Evolutionary conservation across 1,140 invertebrate genomes (phyloP), one percentile per base, ranked within the genome.

Genomic region (Camponotus vicinus): DNA sequence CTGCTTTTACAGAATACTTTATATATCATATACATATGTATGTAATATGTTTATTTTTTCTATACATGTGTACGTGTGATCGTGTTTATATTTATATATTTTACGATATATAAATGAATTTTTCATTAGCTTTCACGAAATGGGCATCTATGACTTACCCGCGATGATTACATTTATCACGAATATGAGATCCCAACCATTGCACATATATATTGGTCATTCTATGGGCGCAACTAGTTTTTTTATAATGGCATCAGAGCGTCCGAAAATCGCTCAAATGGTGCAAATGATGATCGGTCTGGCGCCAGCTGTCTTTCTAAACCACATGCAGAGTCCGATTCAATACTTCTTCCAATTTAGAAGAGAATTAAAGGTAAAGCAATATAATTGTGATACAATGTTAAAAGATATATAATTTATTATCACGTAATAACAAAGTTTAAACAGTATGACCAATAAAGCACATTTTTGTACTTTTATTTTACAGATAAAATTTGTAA

Each of bases 301-400:
- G 59, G 98, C 97, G 0, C 98, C 98, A 1, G 96, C 98, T 0
- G 97, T 96, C 0, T 98, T 96, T 88, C 96, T 98, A 92, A 95
- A 95, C 1, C 94, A 98, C 84, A 96, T 98, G 4, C 96, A 95
- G 91, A 97, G 97, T 86, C 96, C 96, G n/a, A n/a, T n/a, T n/a
- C n/a, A n/a, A n/a, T n/a, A n/a, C n/a, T n/a, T n/a, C n/a, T n/a
- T n/a, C n/a, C n/a, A n/a, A n/a, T n/a, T n/a, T n/a, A n/a, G n/a
- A n/a, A n/a, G n/a, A n/a, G n/a, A n/a, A n/a, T n/a, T n/a, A n/a
- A n/a, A 66, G 66, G 78, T 45, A 95, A 96, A 92, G 96, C 96
- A 45, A 40, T 3, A 9, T 73, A 32, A 27, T 27, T 0, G 0
- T 27, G 27, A 27, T 27, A 27, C 27, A n/a, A n/a, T 27, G 27